Conservation (phyloP, 2,797 vertebrate genomes). For the Chaetodon trifasciatus region DNA sequence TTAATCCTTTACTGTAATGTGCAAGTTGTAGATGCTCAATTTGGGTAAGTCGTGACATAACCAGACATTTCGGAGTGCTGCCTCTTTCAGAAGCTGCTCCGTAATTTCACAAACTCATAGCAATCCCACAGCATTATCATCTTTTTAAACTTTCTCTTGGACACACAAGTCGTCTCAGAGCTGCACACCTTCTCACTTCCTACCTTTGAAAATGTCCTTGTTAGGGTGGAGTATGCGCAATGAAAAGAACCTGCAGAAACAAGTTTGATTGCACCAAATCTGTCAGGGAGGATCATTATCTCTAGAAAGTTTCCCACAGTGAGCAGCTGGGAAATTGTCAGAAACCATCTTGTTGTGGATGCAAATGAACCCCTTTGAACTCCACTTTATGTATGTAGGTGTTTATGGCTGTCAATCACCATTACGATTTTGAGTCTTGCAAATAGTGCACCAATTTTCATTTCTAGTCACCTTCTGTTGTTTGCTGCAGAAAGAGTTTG, state of each 20-base stretch:
- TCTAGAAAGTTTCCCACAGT: slow-evolving; percentile 78
- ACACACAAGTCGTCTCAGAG: slow-evolving; percentile 43
- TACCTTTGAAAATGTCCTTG: slow-evolving; percentile 71
- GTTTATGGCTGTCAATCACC: slow-evolving; percentile 83
- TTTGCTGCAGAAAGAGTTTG: slow-evolving; percentile 45
- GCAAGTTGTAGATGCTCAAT: not conserved
- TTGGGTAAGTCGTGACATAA: not conserved
- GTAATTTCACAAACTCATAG: slow-evolving; percentile 38
- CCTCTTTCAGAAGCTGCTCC: slow-evolving; percentile 7
- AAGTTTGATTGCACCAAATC: slow-evolving; percentile 81
- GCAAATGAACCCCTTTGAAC: slow-evolving; percentile 84
- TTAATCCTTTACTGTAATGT: slow-evolving; percentile 1
- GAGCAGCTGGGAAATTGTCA: slow-evolving; percentile 86
- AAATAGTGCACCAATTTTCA: slow-evolving; percentile 65
- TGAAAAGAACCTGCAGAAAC: slow-evolving; percentile 67
- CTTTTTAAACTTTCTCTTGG: slow-evolving; percentile 42
- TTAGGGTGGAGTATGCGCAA: slow-evolving; percentile 56
- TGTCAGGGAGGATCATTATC: slow-evolving; percentile 82
- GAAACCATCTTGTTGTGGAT: slow-evolving; percentile 82
- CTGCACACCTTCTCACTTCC: slow-evolving; percentile 35
- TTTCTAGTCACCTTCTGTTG: slow-evolving; percentile 68
- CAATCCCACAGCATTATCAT: slow-evolving; percentile 25
- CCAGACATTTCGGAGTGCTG: slow-evolving; percentile 13
- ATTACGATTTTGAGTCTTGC: slow-evolving; percentile 66
- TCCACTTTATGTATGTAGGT: slow-evolving; percentile 76